Evolutionary conservation across 2,113 vertebrate genomes (phyloP).

Genomic region (Actenoides lindsayi): DNA sequence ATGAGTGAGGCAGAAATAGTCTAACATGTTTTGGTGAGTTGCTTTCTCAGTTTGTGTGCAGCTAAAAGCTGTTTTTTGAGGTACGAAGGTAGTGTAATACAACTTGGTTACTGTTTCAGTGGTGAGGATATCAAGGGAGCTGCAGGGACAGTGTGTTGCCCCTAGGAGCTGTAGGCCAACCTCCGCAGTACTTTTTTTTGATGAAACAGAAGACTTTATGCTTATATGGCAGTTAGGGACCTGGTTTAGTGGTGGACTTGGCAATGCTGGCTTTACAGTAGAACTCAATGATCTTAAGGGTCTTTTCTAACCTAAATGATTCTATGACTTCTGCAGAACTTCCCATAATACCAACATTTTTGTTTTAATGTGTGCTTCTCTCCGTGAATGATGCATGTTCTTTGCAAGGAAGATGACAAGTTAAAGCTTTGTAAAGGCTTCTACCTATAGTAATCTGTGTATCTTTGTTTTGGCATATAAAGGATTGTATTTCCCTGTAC

Average conservation of each 20-base stretch:
- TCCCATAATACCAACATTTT: background rate
- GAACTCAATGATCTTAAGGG: background rate
- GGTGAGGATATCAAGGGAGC: background rate
- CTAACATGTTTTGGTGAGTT: background rate
- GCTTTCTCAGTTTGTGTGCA: background rate
- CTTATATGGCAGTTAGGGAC: background rate
- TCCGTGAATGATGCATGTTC: background rate
- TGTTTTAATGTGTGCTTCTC: slow-evolving; percentile 40
- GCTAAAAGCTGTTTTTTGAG: background rate
- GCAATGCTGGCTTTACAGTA: background rate
- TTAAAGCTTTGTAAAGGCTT: background rate
- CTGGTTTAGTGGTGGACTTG: background rate
- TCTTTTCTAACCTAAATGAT: background rate
- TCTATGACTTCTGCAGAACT: slow-evolving; percentile 21
- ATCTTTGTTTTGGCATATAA: background rate
- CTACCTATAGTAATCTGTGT: background rate
- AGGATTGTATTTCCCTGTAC: background rate
- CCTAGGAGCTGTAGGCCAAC: background rate
- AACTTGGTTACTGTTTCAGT: background rate
- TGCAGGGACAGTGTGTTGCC: background rate
- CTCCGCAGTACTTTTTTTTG: background rate
- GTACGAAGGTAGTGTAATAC: background rate
- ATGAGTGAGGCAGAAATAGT: background rate
- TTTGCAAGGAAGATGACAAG: background rate
- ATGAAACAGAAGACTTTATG: background rate